Percentiles rank a stretch among this genome's conserved stretches.
phyloP scores from a whole-genome alignment of 2,113 vertebrate genomes.

The Pseudorhombus dupliciocellatus region DNA sequence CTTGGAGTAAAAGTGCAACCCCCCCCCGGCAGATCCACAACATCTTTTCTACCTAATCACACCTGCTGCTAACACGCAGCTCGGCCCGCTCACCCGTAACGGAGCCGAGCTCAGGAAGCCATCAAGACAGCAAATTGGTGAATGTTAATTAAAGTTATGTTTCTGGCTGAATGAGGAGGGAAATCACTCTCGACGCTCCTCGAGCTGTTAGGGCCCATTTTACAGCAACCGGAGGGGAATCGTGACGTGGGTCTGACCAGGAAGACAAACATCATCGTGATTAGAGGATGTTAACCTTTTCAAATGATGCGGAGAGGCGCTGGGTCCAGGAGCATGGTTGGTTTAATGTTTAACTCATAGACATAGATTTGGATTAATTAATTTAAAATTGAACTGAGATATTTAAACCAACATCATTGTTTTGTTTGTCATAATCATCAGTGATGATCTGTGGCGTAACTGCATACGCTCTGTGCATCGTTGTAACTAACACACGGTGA shows the following conservation, averaged over 20 bases:
- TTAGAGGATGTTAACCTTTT: no score
- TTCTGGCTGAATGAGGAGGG: neutral
- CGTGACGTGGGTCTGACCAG: slow-evolving; percentile 31
- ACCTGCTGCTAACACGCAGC: slow-evolving; percentile 52
- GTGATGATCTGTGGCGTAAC: neutral
- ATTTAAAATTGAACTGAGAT: no score
- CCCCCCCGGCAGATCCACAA: slow-evolving; percentile 51
- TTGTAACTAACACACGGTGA: neutral
- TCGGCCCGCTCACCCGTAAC: slow-evolving; percentile 29
- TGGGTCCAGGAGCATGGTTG: no score
- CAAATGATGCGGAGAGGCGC: no score
- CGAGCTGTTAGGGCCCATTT: neutral
- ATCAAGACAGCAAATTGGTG: slow-evolving; percentile 10
- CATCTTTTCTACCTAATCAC: slow-evolving; percentile 68
- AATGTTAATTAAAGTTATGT: slow-evolving; percentile 15
- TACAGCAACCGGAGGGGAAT: neutral
- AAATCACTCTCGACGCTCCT: slow-evolving; percentile 3
- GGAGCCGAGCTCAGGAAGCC: slow-evolving; percentile 22
- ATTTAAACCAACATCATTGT: no score
- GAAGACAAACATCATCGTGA: no score
- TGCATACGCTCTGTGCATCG: neutral
- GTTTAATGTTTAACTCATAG: no score
- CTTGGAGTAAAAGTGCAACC: slow-evolving; percentile 63
- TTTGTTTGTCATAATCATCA: no score
- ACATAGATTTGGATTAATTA: no score